These are phyloP conservation scores for Phlogophora meticulosa DNA, from an alignment of 2,888 invertebrate genomes.

Conservation along the genomic window DNA sequence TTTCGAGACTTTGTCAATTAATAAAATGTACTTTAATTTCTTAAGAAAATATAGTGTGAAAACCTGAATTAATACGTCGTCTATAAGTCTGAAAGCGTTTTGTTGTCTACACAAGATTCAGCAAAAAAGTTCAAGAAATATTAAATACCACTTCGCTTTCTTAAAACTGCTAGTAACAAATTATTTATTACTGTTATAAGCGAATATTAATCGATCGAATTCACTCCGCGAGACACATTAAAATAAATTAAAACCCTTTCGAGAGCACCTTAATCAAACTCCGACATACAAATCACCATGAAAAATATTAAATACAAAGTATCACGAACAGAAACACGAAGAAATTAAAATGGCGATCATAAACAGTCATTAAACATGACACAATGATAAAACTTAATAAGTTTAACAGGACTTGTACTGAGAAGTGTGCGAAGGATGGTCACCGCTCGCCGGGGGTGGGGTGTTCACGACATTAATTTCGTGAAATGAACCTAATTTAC, in stretches of 20 bases:
- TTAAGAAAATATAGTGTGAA: too few species aligned
- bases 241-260: conserved; percentile 52
- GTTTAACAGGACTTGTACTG: conserved; percentile 69
- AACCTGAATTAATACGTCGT: too few species aligned
- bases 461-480: conserved; percentile 95
- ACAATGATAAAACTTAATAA: conserved; percentile 76
- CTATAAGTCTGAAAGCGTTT: too few species aligned
- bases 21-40: too few species aligned
- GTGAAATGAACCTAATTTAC: conserved; percentile 97
- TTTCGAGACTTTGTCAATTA: too few species aligned
- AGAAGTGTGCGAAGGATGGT: conserved; percentile 72
- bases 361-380: conserved; percentile 76
- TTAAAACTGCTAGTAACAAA: conserved; percentile 5
- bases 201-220: conserved; percentile 41
- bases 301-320: conserved; percentile 62
- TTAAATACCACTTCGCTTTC: not conserved
- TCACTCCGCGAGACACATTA: conserved; percentile 42
- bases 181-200: conserved; percentile 17
- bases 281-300: conserved; percentile 49
- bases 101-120: too few species aligned
- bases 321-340: conserved; percentile 55
- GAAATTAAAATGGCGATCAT: conserved; percentile 67
- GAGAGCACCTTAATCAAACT: conserved; percentile 51
- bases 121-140: not conserved
- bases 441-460: conserved; percentile 88